Base-by-base conservation (phyloP, 2,888 invertebrate species). In the Eupithecia dodoneata region DNA sequence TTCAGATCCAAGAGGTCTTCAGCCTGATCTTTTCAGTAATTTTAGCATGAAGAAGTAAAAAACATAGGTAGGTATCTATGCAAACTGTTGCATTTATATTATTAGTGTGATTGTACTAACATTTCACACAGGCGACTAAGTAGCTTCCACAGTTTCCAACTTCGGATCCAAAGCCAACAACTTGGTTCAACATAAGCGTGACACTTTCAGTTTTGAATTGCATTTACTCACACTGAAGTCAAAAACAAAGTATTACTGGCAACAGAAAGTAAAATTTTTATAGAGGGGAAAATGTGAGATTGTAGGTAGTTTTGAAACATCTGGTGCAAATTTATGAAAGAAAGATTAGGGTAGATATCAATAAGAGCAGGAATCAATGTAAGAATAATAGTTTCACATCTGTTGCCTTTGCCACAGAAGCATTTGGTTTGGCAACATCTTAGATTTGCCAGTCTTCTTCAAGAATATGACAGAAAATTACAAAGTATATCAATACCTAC, bases 131-230 rank as follows among this genome's bases (percentile, higher is more conserved):
- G 82, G 77, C 75, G 81, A 83, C 85, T 83, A 85, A 83, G 83
- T 82, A 79, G 81, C 78, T 84, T 85, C 87, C 83, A 84, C 81
- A 84, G 83, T 80, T 87, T 87, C 86, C 85, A 85, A 87, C 84
- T 87, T 87, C 85, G 85, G 82, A 84, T 85, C 85, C 80, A 81
- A 83, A 83, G 83, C 82, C 84, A 84, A 85, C 82, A 82, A 85
- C 85, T 88, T 89, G 88, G 79, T 82, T 83, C 84, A 84, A 86
- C 88, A 88, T 90, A 84, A 87, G 86, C 83, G 83, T 83, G 84
- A 83, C 83, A 82, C 83, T 86, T 84, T 84, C 82, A 83, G 85
- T 85, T 82, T 81, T 82, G 80, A 84, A 83, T 85, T 81, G 83
- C 85, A 87, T 89, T 86, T 85, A 87, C 85, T 86, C 85, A 81